phyloP scores from a whole-genome alignment of 64 coral and sea anemone species.

The Pocillopora verrucosa region DNA sequence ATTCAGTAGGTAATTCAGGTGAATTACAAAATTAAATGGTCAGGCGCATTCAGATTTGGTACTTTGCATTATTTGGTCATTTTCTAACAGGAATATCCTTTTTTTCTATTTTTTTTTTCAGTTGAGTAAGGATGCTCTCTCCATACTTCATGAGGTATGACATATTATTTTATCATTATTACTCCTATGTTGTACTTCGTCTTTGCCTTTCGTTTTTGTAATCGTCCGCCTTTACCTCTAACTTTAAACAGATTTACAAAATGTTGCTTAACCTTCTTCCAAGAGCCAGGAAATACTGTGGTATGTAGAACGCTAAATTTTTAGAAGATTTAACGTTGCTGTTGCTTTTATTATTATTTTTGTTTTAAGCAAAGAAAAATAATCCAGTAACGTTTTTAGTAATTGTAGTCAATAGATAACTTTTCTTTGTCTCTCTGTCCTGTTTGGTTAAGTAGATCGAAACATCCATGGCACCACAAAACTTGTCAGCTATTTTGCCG shows the following conservation, averaged over 20 bases:
- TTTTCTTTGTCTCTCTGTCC: neutral
- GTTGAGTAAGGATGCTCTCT: conserved; percentile 75
- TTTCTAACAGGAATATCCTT: neutral
- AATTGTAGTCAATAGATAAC: too few relatives aligned
- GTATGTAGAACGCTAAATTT: conserved; percentile 23
- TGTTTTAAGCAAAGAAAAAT: neutral
- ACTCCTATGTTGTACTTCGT: neutral
- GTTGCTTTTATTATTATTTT: too few relatives aligned
- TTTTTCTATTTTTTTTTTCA: conserved; percentile 33
- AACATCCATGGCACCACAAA: conserved; percentile 96
- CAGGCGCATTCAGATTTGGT: too few relatives aligned
- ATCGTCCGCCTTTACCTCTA: neutral
- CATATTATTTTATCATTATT: neutral
- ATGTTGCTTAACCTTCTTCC: conserved; percentile 64
- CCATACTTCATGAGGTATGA: conserved; percentile 79
- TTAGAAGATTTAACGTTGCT: neutral
- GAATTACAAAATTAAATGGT: too few relatives aligned
- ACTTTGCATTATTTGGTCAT: neutral
- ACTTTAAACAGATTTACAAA: conserved; percentile 65
- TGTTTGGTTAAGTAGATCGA: conserved; percentile 54
- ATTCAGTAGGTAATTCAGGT: too few relatives aligned
- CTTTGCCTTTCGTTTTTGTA: neutral
- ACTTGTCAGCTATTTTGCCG: conserved; percentile 93
- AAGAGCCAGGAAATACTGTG: conserved; percentile 80
- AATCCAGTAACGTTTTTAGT: neutral